Base-by-base conservation (phyloP, 2,113 vertebrate species). In the Brachyhypopomus occidentalis region DNA sequence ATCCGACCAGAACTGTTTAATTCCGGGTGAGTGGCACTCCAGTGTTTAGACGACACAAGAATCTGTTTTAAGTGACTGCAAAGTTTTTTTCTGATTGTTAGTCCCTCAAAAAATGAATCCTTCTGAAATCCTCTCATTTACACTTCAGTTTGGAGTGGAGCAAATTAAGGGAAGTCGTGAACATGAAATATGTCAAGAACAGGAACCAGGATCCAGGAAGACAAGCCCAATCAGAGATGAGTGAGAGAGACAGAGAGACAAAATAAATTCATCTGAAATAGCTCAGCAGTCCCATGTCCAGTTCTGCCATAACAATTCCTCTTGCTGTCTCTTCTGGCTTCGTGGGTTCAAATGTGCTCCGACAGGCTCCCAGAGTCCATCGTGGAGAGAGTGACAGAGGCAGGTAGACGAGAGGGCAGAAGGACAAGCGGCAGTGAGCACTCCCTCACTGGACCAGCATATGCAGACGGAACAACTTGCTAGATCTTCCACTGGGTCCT, bases 161-260 rank as follows among this genome's bases (percentile, higher is more conserved):
- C 9, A 52, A 52, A 14, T 11, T 41, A 30, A 30, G n/a, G n/a
- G 41, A 41, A 52, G 45, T 52, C 12, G 45, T 2, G 12, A 52
- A 52, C 14, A 52, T 12, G 1, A 52, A 45, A 52, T 12, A 2
- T 52, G 9, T 12, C 9, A 52, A 52, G 45, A 52, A 52, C 80
- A 82, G 82, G n/a, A n/a, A 22, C 0, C 12, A 25, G 88, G 30
- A 41, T 38, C 34, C 59, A 60, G 56, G 84, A 80, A 86, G 88
- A 86, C 86, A 88, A 14, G 30, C 30, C 30, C 30, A 11, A 52
- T 52, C 8, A 52, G 45, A 52, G 45, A 30, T 30, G 30, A 30
- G 30, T 30, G 83, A 72, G 52, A 36, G 11, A 80, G 81, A 79
- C 72, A 84, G 77, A 80, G 82, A 78, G 62, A n/a, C 64, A 83